These are phyloP conservation scores for Enoplolaimus lenunculus DNA, from an alignment of 2,888 invertebrate genomes.

Conservation along the genomic window DNA sequence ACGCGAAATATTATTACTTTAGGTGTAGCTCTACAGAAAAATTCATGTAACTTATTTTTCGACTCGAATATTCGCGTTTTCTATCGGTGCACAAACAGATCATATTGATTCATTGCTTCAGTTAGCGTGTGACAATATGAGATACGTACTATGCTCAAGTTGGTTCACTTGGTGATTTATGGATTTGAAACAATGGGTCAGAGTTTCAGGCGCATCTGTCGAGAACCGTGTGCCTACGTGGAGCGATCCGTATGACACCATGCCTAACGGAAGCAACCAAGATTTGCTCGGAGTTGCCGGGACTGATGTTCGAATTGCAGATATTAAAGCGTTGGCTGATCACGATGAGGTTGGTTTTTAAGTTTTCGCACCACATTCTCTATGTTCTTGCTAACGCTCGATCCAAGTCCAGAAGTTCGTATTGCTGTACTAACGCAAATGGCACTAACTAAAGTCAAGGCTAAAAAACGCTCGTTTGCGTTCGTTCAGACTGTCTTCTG, in stretches of 20 bases:
- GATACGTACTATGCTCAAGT: conserved; percentile 31
- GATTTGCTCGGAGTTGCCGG: conserved; percentile 21
- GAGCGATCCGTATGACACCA: conserved; percentile 20
- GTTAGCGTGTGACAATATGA: conserved; percentile 47
- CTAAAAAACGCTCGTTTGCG: too few species aligned
- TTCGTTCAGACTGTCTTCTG: too few species aligned
- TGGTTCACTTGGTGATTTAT: too few species aligned
- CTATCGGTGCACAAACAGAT: conserved; percentile 46
- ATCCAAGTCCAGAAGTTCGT: conserved; percentile 59
- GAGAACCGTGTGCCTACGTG: too few species aligned
- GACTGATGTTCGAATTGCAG: conserved; percentile 20
- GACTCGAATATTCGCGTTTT: too few species aligned
- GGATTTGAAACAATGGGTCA: too few species aligned
- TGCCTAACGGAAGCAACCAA: conserved; percentile 17
- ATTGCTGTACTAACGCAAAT: conserved; percentile 58
- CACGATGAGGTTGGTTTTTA: too few species aligned
- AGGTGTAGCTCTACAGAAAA: too few species aligned
- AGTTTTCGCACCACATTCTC: too few species aligned
- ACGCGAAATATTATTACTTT: too few species aligned
- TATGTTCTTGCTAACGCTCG: conserved; percentile 45
- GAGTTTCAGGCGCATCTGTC: background rate
- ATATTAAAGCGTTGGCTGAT: too few species aligned
- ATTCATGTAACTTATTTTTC: too few species aligned
- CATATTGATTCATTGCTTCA: conserved; percentile 43
- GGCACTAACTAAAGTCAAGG: conserved; percentile 57